Evolutionary conservation across 2,113 vertebrate species (phyloP).

Genomic region (Campylorhamphus procurvoides): DNA sequence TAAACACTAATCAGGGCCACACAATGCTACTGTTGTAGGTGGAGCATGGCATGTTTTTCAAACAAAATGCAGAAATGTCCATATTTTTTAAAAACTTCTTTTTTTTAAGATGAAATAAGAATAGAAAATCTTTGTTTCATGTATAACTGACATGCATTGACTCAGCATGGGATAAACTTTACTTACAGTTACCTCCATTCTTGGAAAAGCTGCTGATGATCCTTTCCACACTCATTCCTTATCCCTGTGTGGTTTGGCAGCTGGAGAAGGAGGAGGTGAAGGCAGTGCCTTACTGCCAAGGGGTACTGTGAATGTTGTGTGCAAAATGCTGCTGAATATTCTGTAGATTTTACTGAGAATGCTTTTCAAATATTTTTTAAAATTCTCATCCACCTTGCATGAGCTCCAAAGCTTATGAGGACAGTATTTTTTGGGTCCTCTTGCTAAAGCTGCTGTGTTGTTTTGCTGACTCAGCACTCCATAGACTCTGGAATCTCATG

Average conservation of each 20-base stretch:
- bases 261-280: not conserved
- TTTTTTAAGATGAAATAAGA: not conserved
- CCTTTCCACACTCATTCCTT: not conserved
- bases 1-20: not conserved
- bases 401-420: not conserved
- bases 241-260: not conserved
- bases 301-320: not conserved
- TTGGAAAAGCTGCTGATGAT: not conserved
- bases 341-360: not conserved
- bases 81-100: not conserved
- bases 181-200: not conserved
- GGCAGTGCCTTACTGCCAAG: not conserved
- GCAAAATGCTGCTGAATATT: not conserved
- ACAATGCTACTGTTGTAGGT: not conserved
- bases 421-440: not conserved
- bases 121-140: not conserved
- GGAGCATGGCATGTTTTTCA: not conserved
- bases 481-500: not conserved
- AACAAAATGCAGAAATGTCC: not conserved
- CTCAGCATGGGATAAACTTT: not conserved
- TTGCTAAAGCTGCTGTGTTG: not conserved
- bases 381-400: not conserved
- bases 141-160: not conserved
- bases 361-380: not conserved
- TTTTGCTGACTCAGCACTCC: not conserved